Percentiles rank a stretch among this genome's conserved stretches.
Evolutionary conservation across 1,140 invertebrate species (phyloP).

Genomic region (Trachelipus rathkii): DNA sequence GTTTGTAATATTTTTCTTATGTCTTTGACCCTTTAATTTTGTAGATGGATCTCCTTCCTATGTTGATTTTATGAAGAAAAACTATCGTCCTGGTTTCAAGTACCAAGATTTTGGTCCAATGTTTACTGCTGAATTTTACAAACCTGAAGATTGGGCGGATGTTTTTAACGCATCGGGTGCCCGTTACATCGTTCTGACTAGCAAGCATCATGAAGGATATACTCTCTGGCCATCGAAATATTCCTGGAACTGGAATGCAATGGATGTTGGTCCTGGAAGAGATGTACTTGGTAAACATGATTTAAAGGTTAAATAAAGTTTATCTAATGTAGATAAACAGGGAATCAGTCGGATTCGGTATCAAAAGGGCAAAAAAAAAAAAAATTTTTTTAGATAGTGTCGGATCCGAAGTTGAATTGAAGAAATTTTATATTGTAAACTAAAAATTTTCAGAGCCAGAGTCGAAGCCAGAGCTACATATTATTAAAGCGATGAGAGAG

Average conservation of each 20-base stretch:
- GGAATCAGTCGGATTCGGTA: too few relatives aligned
- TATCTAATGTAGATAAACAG: too few relatives aligned
- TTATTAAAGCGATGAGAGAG: too few relatives aligned
- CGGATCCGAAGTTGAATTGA: too few relatives aligned
- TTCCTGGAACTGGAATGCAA: conserved; percentile 84
- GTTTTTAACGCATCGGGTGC: conserved; percentile 71
- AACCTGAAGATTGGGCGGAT: conserved; percentile 69
- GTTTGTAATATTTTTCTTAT: too few relatives aligned
- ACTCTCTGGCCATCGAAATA: conserved; percentile 81
- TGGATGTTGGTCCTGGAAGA: conserved; percentile 75
- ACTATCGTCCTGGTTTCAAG: conserved; percentile 71
- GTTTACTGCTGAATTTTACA: conserved; percentile 77
- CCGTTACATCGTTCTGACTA: conserved; percentile 77
- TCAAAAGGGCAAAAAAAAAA: too few relatives aligned
- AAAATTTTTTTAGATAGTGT: too few relatives aligned
- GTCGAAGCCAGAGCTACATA: too few relatives aligned
- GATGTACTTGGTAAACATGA: conserved; percentile 77
- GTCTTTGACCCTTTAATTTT: too few relatives aligned
- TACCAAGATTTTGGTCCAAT: conserved; percentile 81
- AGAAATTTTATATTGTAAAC: too few relatives aligned
- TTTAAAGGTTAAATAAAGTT: too few relatives aligned
- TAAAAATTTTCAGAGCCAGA: too few relatives aligned
- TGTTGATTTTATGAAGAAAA: conserved; percentile 51
- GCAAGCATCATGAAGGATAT: conserved; percentile 80
- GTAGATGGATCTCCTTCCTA: background rate